phyloP scores from a whole-genome alignment of 2,797 vertebrate species.

The Schizopygopsis pylzovi region DNA sequence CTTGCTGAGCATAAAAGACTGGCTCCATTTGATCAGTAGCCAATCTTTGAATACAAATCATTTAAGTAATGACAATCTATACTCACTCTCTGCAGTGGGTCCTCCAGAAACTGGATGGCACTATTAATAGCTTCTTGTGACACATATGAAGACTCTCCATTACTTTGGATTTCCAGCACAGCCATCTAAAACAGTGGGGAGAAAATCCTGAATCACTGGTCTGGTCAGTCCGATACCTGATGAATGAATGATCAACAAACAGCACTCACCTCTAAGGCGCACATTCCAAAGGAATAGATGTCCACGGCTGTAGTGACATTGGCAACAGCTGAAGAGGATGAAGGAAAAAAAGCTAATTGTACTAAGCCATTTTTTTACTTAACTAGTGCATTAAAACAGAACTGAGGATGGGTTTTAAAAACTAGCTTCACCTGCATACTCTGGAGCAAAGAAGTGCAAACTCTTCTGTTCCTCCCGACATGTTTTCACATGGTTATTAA shows the following conservation, averaged over 20 bases:
- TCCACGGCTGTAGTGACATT: slow-evolving; percentile 97
- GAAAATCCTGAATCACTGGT: slow-evolving; percentile 4
- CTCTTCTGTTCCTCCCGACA: slow-evolving; percentile 98
- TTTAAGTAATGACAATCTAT: background rate
- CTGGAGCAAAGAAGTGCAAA: slow-evolving; percentile 98
- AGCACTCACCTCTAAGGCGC: slow-evolving; percentile 90
- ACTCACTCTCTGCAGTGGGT: slow-evolving; percentile 92
- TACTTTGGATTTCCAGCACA: slow-evolving; percentile 97
- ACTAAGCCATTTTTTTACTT: background rate
- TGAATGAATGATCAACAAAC: background rate
- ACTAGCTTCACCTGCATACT: slow-evolving; percentile 88
- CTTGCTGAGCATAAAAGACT: background rate
- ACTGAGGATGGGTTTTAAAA: background rate
- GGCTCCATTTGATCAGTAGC: background rate
- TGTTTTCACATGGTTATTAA: slow-evolving; percentile 99
- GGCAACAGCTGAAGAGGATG: slow-evolving; percentile 85
- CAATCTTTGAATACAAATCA: background rate
- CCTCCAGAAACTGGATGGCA: slow-evolving; percentile 96
- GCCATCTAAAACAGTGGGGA: slow-evolving; percentile 85
- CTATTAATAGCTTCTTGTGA: slow-evolving; percentile 99
- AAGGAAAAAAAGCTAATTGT: background rate
- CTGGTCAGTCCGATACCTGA: background rate
- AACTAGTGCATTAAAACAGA: background rate
- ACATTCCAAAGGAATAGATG: slow-evolving; percentile 99
- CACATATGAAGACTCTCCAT: slow-evolving; percentile 95